A percentile compares a stretch with the other conserved stretches of the same genome.
These are phyloP conservation scores for Adineta ricciae DNA, from an alignment of 2,888 invertebrate genomes.

Conservation along the genomic window DNA sequence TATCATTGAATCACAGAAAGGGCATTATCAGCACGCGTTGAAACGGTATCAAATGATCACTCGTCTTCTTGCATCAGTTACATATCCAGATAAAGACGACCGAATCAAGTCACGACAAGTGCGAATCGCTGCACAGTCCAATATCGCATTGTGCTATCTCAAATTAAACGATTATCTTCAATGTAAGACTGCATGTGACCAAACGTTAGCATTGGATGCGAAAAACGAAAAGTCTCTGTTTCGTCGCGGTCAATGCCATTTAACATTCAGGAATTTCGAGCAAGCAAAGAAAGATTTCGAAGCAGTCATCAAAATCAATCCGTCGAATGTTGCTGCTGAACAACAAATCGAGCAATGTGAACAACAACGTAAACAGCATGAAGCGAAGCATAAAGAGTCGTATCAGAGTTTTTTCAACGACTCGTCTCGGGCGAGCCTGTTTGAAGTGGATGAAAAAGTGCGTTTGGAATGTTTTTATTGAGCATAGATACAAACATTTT, in stretches of 20 bases:
- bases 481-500: not conserved
- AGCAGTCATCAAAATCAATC: constrained; percentile 65
- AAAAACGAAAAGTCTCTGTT: constrained; percentile 78
- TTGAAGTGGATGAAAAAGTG: not conserved
- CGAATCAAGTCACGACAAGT: constrained; percentile 55
- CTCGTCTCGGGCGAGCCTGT: not conserved
- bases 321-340: constrained; percentile 73
- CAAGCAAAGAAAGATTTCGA: constrained; percentile 68
- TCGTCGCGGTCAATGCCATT: constrained; percentile 69
- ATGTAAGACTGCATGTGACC: constrained; percentile 65
- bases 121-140: constrained; percentile 64
- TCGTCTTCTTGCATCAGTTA: constrained; percentile 58
- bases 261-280: constrained; percentile 66
- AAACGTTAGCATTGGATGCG: constrained; percentile 65
- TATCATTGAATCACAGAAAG: constrained; percentile 44
- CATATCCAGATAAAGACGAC: constrained; percentile 50
- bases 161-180: constrained; percentile 63
- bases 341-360: constrained; percentile 65
- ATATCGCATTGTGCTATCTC: constrained; percentile 70
- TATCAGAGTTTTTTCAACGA: not conserved
- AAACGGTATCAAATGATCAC: constrained; percentile 74
- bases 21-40: constrained; percentile 66
- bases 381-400: constrained; percentile 22
- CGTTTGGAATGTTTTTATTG: not conserved
- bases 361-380: constrained; percentile 57